A percentile compares a stretch with the other conserved stretches of the same genome.
These are phyloP conservation scores for Amphilophus citrinellus DNA, from an alignment of 2,113 vertebrate species.

Conservation along the genomic window DNA sequence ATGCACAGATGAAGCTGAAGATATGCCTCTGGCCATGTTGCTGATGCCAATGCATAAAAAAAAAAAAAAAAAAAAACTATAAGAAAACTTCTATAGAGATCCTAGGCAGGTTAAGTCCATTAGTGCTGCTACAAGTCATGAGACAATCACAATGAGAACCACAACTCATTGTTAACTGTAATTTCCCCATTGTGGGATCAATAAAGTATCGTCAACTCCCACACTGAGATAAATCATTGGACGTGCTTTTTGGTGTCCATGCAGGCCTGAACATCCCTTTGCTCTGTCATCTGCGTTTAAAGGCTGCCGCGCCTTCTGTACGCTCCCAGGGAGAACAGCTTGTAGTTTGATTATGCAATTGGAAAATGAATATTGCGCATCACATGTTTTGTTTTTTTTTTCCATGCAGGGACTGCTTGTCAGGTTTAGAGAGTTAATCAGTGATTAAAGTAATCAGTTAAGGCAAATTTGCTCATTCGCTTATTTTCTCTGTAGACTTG, in stretches of 20 bases:
- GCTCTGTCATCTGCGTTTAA: constrained; percentile 40
- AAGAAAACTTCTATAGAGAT: background rate
- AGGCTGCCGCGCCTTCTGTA: constrained; percentile 47
- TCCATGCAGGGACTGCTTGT: constrained; percentile 54
- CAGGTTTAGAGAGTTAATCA: constrained; percentile 49
- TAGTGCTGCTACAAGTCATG: background rate
- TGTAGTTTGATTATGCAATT: constrained; percentile 67
- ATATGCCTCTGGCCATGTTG: background rate
- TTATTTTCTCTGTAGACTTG: background rate
- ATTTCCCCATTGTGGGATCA: too few relatives aligned
- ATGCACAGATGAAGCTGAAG: background rate
- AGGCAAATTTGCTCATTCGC: constrained; percentile 22
- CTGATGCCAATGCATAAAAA: background rate
- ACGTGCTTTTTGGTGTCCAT: background rate
- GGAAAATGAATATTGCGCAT: constrained; percentile 44
- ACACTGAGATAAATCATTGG: background rate
- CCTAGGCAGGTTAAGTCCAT: background rate
- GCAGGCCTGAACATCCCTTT: background rate
- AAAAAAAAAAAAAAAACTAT: too few relatives aligned
- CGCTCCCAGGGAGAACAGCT: constrained; percentile 59
- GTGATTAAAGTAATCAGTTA: constrained; percentile 45
- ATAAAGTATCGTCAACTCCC: background rate
- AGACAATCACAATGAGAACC: background rate
- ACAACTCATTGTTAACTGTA: too few relatives aligned
- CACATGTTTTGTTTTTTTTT: constrained; percentile 10